A percentile compares a stretch with the other conserved stretches of the same genome.
Conservation (phyloP, 2,113 vertebrate genomes). For the Osmerus mordax region DNA sequence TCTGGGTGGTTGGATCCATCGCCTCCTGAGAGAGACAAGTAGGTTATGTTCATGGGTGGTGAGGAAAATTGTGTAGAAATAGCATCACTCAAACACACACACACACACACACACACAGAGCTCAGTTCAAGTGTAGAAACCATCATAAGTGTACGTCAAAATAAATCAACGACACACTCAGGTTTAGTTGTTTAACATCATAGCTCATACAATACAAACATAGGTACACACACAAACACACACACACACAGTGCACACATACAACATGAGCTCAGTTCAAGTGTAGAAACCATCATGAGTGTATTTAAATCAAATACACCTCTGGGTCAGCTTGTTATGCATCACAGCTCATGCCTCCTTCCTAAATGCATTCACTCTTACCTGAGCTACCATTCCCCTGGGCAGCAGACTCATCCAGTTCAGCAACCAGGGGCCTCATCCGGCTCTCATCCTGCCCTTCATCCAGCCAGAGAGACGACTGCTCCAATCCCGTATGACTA, state of each 20-base stretch:
- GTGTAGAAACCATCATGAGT: too few relatives aligned
- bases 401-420: conserved; percentile 45
- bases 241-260: too few relatives aligned
- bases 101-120: not conserved
- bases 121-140: not conserved
- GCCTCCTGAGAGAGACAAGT: not conserved
- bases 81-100: not conserved
- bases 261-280: too few relatives aligned
- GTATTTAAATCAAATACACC: too few relatives aligned
- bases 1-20: not conserved
- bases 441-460: conserved; percentile 34
- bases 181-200: too few relatives aligned
- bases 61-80: not conserved
- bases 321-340: too few relatives aligned
- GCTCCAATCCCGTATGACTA: conserved; percentile 9
- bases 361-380: conserved; percentile 14
- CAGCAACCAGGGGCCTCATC: conserved; percentile 48
- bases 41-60: not conserved
- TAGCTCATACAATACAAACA: too few relatives aligned
- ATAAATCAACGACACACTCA: too few relatives aligned
- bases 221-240: too few relatives aligned
- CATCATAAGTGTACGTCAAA: too few relatives aligned
- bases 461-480: conserved; percentile 37
- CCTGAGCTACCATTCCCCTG: conserved; percentile 47
- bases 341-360: too few relatives aligned